Evolutionary conservation across 2,797 vertebrate species (phyloP), one percentile per base, ranked within the genome.

Genomic region (Onychomys arenicola): DNA sequence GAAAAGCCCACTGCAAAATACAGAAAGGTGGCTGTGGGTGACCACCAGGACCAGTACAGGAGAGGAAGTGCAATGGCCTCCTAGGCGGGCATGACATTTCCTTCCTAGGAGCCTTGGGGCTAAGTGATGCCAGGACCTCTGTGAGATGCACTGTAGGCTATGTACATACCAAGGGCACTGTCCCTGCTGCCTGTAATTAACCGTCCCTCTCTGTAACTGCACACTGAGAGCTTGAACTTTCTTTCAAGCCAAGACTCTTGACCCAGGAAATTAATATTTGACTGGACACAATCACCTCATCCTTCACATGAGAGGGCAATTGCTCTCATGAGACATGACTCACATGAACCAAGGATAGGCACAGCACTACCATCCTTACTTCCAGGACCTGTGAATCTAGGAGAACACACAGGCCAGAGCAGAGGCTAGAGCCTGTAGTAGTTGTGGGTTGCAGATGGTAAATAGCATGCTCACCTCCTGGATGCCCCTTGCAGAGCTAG

Each of bases 161-260:
- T 6, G 61, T 11, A 46, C 29, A 32, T 5, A 65, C 37, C 37
- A 65, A 46, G 40, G 32, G 10, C 40, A 43, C 61, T 46, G 11
- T 29, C 55, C 34, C 11, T 6, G 71, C 17, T 0, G 6, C 25
- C 57, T 10, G 32, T 19, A 0, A 21, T 2, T 21, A 0, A 7
- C 21, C 0, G 43, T 25, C 75, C 71, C 13, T 32, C 49, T 80
- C 46, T 13, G 5, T 5, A 0, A 40, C 0, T 40, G 78, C 55
- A 29, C 52, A 5, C 6, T 0, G 19, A 3, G 43, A 55, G 65
- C 37, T 57, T 2, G 0, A 6, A 0, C 0, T 0, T 29, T 29
- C 63, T 40, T 61, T 89, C 81, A 13, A 8, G 69, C 16, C 27
- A 19, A 80, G 57, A 91, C 29, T 49, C 52, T 84, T 37, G 37